Evolutionary conservation across 2,797 vertebrate species (phyloP).

Genomic region (Gymnopithys bicolor): DNA sequence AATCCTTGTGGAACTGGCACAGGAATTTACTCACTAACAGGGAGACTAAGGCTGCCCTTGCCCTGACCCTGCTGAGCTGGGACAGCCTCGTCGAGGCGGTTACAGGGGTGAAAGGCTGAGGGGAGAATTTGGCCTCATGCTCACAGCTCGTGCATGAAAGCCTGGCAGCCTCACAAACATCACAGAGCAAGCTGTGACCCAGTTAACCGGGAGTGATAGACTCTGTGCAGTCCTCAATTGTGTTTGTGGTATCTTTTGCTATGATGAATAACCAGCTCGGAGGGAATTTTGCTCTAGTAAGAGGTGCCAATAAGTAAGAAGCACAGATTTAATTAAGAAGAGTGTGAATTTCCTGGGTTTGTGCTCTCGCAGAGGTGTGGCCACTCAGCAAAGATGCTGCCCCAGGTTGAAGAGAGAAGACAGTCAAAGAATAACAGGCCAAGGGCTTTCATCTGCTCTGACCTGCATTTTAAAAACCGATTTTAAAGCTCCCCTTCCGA

Average conservation of each 20-base stretch:
- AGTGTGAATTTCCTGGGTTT: neutral
- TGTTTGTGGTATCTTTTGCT: neutral
- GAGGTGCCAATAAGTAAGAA: constrained; percentile 17
- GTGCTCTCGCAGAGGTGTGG: neutral
- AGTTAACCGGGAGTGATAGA: constrained; percentile 10
- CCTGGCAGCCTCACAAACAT: neutral
- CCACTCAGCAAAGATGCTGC: neutral
- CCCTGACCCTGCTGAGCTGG: accelerated
- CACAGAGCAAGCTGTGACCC: constrained; percentile 43
- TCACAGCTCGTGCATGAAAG: neutral
- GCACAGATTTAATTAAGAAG: constrained; percentile 9
- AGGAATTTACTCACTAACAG: neutral
- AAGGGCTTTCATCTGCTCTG: neutral
- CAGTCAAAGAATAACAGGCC: neutral
- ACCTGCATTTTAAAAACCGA: neutral
- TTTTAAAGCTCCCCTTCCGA: neutral
- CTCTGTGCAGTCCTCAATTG: neutral
- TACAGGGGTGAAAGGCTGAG: neutral
- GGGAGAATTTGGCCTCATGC: neutral
- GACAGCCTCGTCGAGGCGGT: accelerated
- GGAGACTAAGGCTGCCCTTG: neutral
- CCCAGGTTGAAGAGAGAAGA: neutral
- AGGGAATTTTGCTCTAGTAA: neutral
- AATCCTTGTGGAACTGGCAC: neutral
- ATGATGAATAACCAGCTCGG: neutral